These are phyloP conservation scores for Clanis bilineata DNA, from an alignment of 2,888 invertebrate genomes.

Conservation along the genomic window DNA sequence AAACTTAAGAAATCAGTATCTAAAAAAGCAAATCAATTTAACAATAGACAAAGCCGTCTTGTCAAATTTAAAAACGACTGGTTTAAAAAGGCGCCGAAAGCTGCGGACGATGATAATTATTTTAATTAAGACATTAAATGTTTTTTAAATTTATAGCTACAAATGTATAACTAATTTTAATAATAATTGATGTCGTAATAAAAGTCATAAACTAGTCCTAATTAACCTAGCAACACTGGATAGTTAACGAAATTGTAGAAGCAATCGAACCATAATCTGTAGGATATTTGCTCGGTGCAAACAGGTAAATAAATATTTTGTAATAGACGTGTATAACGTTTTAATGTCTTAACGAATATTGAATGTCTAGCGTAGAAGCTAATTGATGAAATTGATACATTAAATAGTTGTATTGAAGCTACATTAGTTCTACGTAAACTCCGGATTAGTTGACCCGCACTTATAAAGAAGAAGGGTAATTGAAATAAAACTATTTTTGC, in stretches of 20 bases:
- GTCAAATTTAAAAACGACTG: too few species aligned
- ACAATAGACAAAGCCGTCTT: too few species aligned
- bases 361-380: not conserved
- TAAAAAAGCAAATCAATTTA: too few species aligned
- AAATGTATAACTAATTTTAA: too few species aligned
- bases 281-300: not conserved
- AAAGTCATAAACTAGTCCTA: not conserved
- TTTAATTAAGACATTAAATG: too few species aligned
- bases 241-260: not conserved
- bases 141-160: too few species aligned
- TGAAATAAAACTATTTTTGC: too few species aligned
- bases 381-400: not conserved
- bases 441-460: not conserved
- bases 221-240: slow-evolving; percentile 1
- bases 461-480: too few species aligned
- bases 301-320: slow-evolving; percentile 1
- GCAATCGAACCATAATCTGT: slow-evolving; percentile 4
- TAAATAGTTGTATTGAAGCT: not conserved
- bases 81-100: too few species aligned
- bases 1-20: too few species aligned
- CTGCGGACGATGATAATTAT: too few species aligned
- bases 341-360: not conserved
- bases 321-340: not conserved
- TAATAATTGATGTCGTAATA: not conserved
- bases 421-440: not conserved